Evolutionary conservation across 1,140 invertebrate species (phyloP).

Genomic region (Zaprionus davidi): DNA sequence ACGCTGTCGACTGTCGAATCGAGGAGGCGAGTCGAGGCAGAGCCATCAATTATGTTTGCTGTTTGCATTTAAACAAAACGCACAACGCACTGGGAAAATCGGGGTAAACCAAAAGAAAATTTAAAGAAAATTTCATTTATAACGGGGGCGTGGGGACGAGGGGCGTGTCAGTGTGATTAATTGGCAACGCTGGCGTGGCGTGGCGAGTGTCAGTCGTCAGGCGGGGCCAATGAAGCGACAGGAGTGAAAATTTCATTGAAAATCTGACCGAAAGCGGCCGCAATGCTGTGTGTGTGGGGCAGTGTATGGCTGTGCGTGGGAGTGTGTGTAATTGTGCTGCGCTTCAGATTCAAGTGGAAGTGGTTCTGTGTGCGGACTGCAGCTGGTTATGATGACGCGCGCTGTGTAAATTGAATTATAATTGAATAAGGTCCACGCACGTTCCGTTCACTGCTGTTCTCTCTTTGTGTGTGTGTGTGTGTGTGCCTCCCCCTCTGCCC

Average conservation of each 20-base stretch:
- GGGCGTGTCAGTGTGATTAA: slow-evolving; percentile 54
- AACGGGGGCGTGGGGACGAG: not conserved
- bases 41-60: slow-evolving; percentile 61
- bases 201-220: slow-evolving; percentile 59
- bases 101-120: slow-evolving; percentile 27
- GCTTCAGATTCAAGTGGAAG: slow-evolving; percentile 29
- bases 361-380: slow-evolving; percentile 12
- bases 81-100: not conserved
- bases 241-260: slow-evolving; percentile 58
- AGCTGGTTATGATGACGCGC: slow-evolving; percentile 29
- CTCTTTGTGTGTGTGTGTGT: not conserved
- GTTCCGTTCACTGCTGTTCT: not conserved
- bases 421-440: slow-evolving; percentile 63
- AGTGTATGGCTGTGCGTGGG: not conserved
- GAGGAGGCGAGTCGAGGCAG: not conserved
- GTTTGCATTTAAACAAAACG: slow-evolving; percentile 54
- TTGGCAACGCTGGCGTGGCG: slow-evolving; percentile 51
- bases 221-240: slow-evolving; percentile 59
- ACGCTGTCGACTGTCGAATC: slow-evolving; percentile 33
- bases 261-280: slow-evolving; percentile 36
- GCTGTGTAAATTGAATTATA: slow-evolving; percentile 63
- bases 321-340: slow-evolving; percentile 22
- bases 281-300: slow-evolving; percentile 24
- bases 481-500: not conserved
- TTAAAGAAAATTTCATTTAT: slow-evolving; percentile 29